Base-by-base conservation (phyloP, 2,113 vertebrate genomes). In the Butorides virescens region DNA sequence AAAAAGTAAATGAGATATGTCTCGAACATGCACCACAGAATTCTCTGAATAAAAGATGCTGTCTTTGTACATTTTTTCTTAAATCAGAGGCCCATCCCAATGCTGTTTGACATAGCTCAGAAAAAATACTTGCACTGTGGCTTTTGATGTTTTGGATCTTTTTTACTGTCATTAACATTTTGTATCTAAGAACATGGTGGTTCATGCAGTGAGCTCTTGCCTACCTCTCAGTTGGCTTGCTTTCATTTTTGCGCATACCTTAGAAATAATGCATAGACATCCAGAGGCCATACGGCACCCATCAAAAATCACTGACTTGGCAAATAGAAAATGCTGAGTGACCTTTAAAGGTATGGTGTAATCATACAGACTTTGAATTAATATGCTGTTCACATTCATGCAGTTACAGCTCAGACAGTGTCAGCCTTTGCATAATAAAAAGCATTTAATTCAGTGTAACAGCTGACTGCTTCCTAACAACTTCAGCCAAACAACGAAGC, bases 381-480 rank as follows among this genome's bases (percentile, higher is more conserved):
- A 90, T 87, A 87, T 73, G 77, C 90, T 76, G 77, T 90, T 73
- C 87, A 72, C 58, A 93, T 74, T 81, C 62, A 76, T 3, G 5
- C 25, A 66, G 62, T 93, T 94, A 88, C 34, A 56, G 36, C 71
- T 92, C 82, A 96, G 86, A 89, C 83, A 85, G 77, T 13, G 5
- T 93, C 62, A 92, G 77, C 36, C 62, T 88, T 73, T 92, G 87
- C 93, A 90, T 96, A 90, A 70, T 90, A 92, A 90, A 86, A 88
- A 66, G 11, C 39, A 66, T 85, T 82, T 82, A 82, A 76, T 96
- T 88, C 56, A 66, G 15, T 61, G 3, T 79, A 94, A 81, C 49
- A 95, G 49, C 66, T 78, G 84, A 75, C 53, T 87, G 30, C 30
- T 67, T 86, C 70, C 53, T 52, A 59, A 78, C 36, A 81, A 50